Evolutionary conservation across 2,888 invertebrate species (phyloP), one percentile per base, ranked within the genome.

Genomic region (Hemistola chrysoprasaria): DNA sequence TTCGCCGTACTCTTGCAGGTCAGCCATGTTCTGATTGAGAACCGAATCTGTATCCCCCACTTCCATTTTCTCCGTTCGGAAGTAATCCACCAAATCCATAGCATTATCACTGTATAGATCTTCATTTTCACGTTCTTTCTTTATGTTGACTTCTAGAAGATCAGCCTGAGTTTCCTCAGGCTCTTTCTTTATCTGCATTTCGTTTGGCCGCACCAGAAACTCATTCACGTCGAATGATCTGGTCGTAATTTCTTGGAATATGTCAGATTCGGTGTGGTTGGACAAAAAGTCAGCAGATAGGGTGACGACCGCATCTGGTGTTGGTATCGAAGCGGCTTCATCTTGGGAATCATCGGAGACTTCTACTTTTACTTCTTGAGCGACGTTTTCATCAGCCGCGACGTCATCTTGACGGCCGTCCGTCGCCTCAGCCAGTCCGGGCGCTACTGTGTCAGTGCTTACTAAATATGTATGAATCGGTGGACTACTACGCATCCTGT

Each of bases 11-110:
- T 91, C 92, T 45, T 83, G 80, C 6, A 92, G 62, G 66, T 92
- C 92, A 0, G 91, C 91, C 47, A 91, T 58, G 53, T 91, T 92
- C 52, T 92, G 91, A 29, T 90, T 88, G 57, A 85, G 83, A 0
- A 92, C 89, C 0, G 91, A 90, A 40, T 79, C 68, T 0, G 74
- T 56, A 55, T 72, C 89, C 22, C 62, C 90, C 55, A 57, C 69
- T 46, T 77, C 78, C 50, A 75, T 61, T 38, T 74, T 78, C 45
- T 82, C 85, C 0, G 74, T 48, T 53, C 82, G 59, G 58, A 87
- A 89, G 35, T 82, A 88, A 1, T 87, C 82, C 10, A 85, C 81
- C 47, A 75, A 88, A 11, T 89, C 88, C 22, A 85, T 83, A 0
- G 87, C 87, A 37, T 89, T 87, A 33, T 89, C 89, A 40, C 75